These are phyloP conservation scores for Leucosticte australis DNA, from an alignment of 2,113 vertebrate species.

Conservation along the genomic window DNA sequence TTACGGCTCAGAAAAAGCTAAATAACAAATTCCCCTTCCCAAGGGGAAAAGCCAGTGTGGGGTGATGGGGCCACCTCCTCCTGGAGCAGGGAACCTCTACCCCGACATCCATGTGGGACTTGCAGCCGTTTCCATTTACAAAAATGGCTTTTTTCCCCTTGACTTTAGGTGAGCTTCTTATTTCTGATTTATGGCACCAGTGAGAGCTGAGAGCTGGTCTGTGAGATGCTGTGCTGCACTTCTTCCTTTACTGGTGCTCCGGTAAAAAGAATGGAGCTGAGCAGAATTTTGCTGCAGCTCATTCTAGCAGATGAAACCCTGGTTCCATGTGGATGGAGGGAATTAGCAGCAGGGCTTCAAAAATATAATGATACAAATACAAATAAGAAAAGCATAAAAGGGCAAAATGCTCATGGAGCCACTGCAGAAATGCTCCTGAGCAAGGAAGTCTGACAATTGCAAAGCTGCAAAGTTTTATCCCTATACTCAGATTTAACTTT, in stretches of 20 bases:
- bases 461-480: neutral
- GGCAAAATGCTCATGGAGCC: neutral
- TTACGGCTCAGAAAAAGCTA: neutral
- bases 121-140: neutral
- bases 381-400: neutral
- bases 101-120: fast-evolving
- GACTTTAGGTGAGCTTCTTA: neutral
- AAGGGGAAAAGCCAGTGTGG: neutral
- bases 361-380: neutral
- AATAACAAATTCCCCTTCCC: neutral
- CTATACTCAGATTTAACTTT: neutral
- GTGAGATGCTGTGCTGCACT: neutral
- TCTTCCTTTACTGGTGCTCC: neutral
- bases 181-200: neutral
- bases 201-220: neutral
- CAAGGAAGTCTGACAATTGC: fast-evolving
- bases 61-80: neutral
- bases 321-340: neutral
- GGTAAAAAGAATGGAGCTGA: neutral
- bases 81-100: neutral
- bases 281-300: neutral
- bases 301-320: fast-evolving
- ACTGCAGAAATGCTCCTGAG: neutral
- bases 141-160: neutral
- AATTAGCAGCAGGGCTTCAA: neutral